Conservation (phyloP, 2,797 vertebrate genomes). For the Prionace glauca region DNA sequence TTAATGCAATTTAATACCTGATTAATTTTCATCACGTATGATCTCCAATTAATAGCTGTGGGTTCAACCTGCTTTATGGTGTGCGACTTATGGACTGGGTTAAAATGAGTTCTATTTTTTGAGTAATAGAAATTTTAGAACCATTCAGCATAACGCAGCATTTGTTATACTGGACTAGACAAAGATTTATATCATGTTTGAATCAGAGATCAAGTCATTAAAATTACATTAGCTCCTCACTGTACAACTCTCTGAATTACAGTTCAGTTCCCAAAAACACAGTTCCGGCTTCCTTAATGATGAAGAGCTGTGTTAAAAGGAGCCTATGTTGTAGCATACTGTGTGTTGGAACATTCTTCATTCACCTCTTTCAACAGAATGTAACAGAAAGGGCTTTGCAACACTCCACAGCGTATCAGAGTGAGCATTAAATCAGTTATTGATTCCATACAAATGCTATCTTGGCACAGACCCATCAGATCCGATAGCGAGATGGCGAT, state of each 20-base stretch:
- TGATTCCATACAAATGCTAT: neutral
- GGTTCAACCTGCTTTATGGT: neutral
- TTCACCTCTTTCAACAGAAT: neutral
- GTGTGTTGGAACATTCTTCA: neutral
- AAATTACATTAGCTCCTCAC: neutral
- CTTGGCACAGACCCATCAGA: neutral
- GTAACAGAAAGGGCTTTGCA: neutral
- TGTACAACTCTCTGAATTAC: neutral
- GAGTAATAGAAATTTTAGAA: neutral
- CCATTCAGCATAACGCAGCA: neutral
- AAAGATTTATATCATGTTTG: neutral
- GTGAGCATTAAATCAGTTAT: neutral
- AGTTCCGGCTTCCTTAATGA: neutral
- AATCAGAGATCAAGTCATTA: slow-evolving; percentile 7
- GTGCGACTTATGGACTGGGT: neutral
- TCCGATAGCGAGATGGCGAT: neutral
- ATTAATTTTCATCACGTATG: neutral
- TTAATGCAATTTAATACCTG: neutral
- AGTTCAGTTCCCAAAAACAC: neutral
- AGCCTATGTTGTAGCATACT: neutral
- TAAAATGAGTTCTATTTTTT: neutral
- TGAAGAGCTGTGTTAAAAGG: neutral
- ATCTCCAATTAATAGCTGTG: neutral
- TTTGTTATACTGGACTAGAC: neutral
- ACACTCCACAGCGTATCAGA: neutral